Evolutionary conservation across 2,113 vertebrate species (phyloP).

Genomic region (Anolis carolinensis): DNA sequence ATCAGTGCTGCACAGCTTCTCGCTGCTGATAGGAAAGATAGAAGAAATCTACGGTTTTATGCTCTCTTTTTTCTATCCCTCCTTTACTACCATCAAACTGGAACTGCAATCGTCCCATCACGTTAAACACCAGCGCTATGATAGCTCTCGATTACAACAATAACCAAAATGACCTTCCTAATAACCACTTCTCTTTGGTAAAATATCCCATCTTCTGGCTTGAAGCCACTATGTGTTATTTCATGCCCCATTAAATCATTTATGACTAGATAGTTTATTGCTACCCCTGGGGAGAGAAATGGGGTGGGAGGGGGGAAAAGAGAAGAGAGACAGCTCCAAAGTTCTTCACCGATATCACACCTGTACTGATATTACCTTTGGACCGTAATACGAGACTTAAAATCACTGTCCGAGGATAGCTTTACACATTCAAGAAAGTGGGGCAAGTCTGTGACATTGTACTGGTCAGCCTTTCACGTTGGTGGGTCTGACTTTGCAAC

Average conservation of each 20-base stretch:
- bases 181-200: constrained; percentile 13
- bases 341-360: no score
- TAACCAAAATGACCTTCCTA: constrained; percentile 4
- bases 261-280: constrained; percentile 23
- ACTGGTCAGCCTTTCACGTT: no score
- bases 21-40: not conserved
- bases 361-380: no score
- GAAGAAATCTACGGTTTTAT: not conserved
- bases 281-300: not conserved
- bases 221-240: not conserved
- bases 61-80: no score
- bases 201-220: constrained; percentile 11
- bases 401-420: no score
- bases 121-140: not conserved
- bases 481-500: no score
- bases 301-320: no score
- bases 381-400: no score
- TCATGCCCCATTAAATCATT: constrained; percentile 30
- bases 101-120: not conserved
- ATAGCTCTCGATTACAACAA: not conserved
- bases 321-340: not conserved
- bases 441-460: no score
- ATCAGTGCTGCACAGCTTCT: constrained; percentile 29
- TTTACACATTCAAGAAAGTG: no score
- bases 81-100: not conserved